These are phyloP conservation scores for Hydrozoanthus gracilis DNA, from an alignment of 92 coral and sea anemone species.

Conservation along the genomic window DNA sequence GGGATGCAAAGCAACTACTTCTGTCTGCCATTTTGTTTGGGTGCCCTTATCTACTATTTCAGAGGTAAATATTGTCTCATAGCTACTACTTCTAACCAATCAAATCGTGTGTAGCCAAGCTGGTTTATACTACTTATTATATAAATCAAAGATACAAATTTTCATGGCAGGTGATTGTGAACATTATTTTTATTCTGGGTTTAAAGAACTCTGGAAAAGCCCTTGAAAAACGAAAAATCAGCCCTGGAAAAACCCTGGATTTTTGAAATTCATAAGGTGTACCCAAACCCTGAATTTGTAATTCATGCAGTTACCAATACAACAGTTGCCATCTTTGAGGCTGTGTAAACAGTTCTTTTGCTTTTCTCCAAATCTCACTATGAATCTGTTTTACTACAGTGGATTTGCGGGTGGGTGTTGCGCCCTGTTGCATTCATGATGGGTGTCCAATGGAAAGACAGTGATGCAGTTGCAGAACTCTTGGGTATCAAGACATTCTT, in stretches of 20 bases:
- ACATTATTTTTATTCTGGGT: too few relatives aligned
- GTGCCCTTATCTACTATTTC: too few relatives aligned
- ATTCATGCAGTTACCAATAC: background rate
- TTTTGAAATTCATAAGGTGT: background rate
- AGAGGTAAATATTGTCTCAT: too few relatives aligned
- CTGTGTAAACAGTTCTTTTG: background rate
- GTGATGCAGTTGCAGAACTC: conserved; percentile 88
- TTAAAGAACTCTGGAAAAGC: too few relatives aligned
- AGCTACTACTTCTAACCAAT: too few relatives aligned
- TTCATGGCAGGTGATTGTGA: too few relatives aligned
- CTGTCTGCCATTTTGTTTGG: too few relatives aligned
- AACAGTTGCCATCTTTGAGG: background rate
- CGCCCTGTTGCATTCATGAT: conserved; percentile 84
- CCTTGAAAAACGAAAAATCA: background rate
- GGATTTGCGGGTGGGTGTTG: conserved; percentile 59
- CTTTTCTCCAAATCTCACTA: background rate
- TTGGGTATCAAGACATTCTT: conserved; percentile 93
- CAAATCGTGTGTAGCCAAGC: too few relatives aligned
- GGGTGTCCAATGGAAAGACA: conserved; percentile 92
- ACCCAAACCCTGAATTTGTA: too few relatives aligned
- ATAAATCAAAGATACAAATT: too few relatives aligned
- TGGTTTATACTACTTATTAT: too few relatives aligned
- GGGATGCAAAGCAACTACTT: too few relatives aligned
- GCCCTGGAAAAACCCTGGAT: background rate
- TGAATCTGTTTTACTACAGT: conserved; percentile 15